Conservation (phyloP, 1,140 invertebrate genomes). For the Bombus terrestris region DNA sequence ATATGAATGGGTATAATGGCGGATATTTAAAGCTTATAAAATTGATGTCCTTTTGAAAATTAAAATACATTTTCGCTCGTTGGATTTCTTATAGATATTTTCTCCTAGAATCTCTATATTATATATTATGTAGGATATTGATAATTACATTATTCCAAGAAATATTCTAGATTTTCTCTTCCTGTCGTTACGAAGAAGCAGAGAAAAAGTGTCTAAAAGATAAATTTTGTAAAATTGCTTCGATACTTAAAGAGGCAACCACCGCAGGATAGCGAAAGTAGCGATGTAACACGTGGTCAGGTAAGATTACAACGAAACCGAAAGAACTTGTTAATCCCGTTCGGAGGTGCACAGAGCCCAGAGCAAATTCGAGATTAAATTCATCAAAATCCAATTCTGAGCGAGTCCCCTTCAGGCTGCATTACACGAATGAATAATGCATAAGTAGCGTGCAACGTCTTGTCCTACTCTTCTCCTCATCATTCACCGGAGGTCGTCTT, state of each 20-base stretch:
- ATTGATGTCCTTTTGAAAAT: not conserved
- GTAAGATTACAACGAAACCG: conserved; percentile 37
- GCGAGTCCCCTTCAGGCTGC: conserved; percentile 63
- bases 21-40: not conserved
- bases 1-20: not conserved
- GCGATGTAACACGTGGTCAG: not conserved
- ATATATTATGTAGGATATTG: not conserved
- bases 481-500: conserved; percentile 51
- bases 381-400: conserved; percentile 82
- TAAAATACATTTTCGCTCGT: not conserved
- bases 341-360: conserved; percentile 68
- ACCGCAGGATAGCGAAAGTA: not conserved
- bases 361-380: conserved; percentile 82
- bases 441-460: conserved; percentile 69
- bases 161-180: not conserved
- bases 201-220: no score
- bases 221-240: not conserved
- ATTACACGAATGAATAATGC: conserved; percentile 79
- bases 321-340: conserved; percentile 76
- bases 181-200: no score
- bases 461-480: conserved; percentile 34
- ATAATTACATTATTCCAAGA: not conserved
- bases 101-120: not conserved
- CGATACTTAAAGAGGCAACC: not conserved
- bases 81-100: not conserved